Evolutionary conservation across 1,140 invertebrate genomes (phyloP).

Genomic region (Lysiphlebus fabarum): DNA sequence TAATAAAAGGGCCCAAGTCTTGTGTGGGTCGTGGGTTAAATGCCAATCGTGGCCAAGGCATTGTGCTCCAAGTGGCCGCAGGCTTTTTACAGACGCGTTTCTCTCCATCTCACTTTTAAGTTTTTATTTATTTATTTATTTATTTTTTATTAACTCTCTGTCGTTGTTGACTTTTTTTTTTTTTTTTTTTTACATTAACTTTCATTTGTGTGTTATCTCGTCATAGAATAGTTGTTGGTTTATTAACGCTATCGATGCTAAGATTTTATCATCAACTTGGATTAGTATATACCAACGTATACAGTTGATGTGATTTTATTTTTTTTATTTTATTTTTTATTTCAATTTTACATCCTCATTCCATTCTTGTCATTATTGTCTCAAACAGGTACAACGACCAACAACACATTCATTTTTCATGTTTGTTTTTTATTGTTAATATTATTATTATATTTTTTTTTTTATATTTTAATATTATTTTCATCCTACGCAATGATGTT

Average conservation of each 20-base stretch:
- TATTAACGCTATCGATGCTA: slow-evolving; percentile 50
- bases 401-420: not conserved
- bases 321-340: slow-evolving; percentile 27
- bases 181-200: no score
- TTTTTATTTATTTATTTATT: slow-evolving; percentile 10
- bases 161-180: no score
- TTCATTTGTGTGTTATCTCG: slow-evolving; percentile 31
- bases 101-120: not conserved
- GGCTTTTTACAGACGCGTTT: slow-evolving; percentile 24
- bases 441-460: not conserved
- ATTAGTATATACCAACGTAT: slow-evolving; percentile 42
- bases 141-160: no score
- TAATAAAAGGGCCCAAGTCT: slow-evolving; percentile 28
- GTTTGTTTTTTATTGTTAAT: slow-evolving; percentile 11
- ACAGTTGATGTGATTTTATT: not conserved
- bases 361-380: slow-evolving; percentile 18
- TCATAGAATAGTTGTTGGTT: slow-evolving; percentile 45
- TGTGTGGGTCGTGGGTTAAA: slow-evolving; percentile 36
- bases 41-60: slow-evolving; percentile 41
- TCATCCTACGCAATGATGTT: no score
- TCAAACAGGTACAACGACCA: not conserved
- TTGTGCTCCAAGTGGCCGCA: slow-evolving; percentile 32
- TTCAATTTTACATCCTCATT: not conserved
- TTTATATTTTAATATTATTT: no score
- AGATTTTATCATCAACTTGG: slow-evolving; percentile 45